These are phyloP conservation scores for Dynastes grantii DNA, from an alignment of 2,888 invertebrate species.

Conservation along the genomic window DNA sequence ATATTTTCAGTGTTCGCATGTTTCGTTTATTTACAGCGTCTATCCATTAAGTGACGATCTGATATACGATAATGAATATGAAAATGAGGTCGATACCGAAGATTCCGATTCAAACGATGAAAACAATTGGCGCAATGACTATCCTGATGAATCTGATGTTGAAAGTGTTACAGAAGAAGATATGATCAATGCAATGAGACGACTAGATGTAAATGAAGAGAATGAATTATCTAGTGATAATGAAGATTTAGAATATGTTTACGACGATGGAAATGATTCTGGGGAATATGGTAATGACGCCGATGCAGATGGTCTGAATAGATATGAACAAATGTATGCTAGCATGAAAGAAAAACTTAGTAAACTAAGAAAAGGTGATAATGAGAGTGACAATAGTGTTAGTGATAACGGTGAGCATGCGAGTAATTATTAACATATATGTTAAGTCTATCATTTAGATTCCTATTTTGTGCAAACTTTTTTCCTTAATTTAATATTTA, in stretches of 20 bases:
- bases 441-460: too few relatives aligned
- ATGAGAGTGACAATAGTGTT: too few relatives aligned
- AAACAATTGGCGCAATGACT: slow-evolving; percentile 84
- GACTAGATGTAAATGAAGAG: slow-evolving; percentile 60
- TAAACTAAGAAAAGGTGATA: slow-evolving; percentile 47
- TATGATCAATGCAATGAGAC: slow-evolving; percentile 75
- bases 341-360: slow-evolving; percentile 76
- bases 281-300: slow-evolving; percentile 68
- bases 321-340: slow-evolving; percentile 79
- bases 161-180: slow-evolving; percentile 77
- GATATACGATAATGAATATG: slow-evolving; percentile 63
- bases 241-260: slow-evolving; percentile 67
- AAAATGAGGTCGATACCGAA: slow-evolving; percentile 67
- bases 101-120: slow-evolving; percentile 86
- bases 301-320: slow-evolving; percentile 67
- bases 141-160: slow-evolving; percentile 76
- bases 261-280: slow-evolving; percentile 64
- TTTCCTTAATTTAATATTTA: too few relatives aligned
- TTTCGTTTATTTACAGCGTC: slow-evolving; percentile 62
- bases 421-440: too few relatives aligned
- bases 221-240: slow-evolving; percentile 68
- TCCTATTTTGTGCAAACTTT: too few relatives aligned
- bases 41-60: slow-evolving; percentile 69
- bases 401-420: too few relatives aligned
- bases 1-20: too few relatives aligned